Percentiles rank a stretch among this genome's conserved stretches.
phyloP scores from a whole-genome alignment of 2,888 invertebrate species.

The Cephus pulcher region DNA sequence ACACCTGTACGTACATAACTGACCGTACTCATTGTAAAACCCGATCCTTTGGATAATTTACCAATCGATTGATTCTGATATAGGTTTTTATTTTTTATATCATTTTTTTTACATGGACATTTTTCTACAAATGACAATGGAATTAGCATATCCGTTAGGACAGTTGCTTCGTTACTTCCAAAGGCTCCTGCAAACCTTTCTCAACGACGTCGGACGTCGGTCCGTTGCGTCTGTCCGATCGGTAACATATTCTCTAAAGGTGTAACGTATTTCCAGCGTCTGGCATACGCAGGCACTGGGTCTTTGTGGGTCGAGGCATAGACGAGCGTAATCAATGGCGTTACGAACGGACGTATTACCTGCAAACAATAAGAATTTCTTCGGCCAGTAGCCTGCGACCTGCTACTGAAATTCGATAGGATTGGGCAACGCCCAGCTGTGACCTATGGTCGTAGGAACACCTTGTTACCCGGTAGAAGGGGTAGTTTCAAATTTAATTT shows the following conservation, averaged over 20 bases:
- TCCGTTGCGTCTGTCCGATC: conserved; percentile 42
- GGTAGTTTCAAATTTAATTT: background rate
- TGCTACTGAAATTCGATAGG: conserved; percentile 60
- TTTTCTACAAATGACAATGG: background rate
- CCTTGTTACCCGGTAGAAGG: background rate
- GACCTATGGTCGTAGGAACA: conserved; percentile 41
- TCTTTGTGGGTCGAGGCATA: conserved; percentile 25
- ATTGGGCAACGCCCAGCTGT: conserved; percentile 59
- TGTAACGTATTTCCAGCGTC: conserved; percentile 32
- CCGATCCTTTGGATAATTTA: background rate
- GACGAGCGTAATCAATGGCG: conserved; percentile 41
- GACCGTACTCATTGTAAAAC: background rate
- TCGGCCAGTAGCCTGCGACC: conserved; percentile 41
- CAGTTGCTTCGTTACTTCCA: conserved; percentile 37
- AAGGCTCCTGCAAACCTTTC: background rate
- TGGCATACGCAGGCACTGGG: conserved; percentile 34
- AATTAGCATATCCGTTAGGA: conserved; percentile 48
- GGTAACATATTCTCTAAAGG: conserved; percentile 51
- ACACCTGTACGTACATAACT: background rate
- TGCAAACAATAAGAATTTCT: conserved; percentile 44
- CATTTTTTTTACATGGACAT: background rate
- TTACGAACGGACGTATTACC: conserved; percentile 53
- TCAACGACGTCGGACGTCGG: conserved; percentile 36
- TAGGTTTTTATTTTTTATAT: background rate
- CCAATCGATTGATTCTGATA: background rate